These are phyloP conservation scores for Montipora foliosa DNA, from an alignment of 64 coral and sea anemone species.

Conservation along the genomic window DNA sequence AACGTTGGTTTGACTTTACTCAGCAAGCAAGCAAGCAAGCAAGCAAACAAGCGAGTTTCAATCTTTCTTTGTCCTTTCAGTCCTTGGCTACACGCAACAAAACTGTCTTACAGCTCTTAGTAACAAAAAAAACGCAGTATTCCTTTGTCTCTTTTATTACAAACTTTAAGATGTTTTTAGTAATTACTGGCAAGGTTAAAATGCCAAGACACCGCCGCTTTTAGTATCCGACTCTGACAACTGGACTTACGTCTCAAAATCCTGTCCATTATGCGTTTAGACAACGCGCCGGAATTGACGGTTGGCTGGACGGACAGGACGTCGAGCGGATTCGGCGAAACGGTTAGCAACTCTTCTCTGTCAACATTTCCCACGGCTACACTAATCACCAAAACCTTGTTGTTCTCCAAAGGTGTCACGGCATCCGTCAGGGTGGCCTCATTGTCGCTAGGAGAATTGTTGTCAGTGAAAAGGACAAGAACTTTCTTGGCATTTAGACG, in stretches of 20 bases:
- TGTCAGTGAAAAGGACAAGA: constrained; percentile 72
- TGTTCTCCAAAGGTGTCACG: constrained; percentile 1
- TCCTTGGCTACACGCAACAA: no score
- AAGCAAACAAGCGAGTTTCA: no score
- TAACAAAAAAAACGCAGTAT: no score
- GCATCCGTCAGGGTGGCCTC: not conserved
- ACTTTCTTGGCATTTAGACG: constrained; percentile 79
- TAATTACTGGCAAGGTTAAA: no score
- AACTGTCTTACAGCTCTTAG: no score
- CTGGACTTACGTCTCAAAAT: constrained; percentile 55
- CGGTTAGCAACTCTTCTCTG: constrained; percentile 6
- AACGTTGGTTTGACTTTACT: no score
- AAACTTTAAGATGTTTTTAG: no score
- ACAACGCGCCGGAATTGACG: constrained; percentile 31
- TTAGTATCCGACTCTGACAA: no score
- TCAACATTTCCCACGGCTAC: not conserved
- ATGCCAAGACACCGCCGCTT: no score
- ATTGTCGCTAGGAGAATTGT: constrained; percentile 25
- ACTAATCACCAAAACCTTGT: constrained; percentile 24
- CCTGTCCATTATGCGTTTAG: constrained; percentile 74
- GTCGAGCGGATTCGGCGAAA: constrained; percentile 52
- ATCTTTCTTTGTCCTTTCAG: no score
- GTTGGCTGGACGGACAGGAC: not conserved
- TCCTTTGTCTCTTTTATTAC: no score
- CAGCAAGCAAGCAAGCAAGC: no score